Percentiles rank a stretch among this genome's conserved stretches.
Evolutionary conservation across 2,888 invertebrate genomes (phyloP).

Genomic region (Pilophorus perplexus): DNA sequence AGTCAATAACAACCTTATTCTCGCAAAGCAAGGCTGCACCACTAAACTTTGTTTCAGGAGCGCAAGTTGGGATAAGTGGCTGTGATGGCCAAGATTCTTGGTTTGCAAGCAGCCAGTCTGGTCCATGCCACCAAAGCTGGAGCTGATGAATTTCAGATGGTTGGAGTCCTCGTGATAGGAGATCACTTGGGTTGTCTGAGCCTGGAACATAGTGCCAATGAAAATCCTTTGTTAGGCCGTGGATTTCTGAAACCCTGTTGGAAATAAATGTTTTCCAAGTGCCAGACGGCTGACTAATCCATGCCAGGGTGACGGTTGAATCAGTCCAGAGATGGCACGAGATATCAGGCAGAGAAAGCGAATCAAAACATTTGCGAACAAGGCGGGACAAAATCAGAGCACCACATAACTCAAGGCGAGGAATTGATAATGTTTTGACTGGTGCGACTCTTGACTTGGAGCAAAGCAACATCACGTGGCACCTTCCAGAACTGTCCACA

Average conservation of each 20-base stretch:
- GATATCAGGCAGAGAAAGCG: neutral
- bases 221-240: neutral
- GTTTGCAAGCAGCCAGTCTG: neutral
- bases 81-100: conserved; percentile 9
- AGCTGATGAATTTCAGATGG: neutral
- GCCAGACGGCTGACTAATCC: conserved; percentile 9
- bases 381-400: neutral
- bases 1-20: neutral
- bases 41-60: neutral
- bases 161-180: neutral
- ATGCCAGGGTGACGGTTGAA: conserved; percentile 24
- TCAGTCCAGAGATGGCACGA: conserved; percentile 31
- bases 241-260: conserved; percentile 31
- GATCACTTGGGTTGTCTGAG: conserved; percentile 21
- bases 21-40: neutral
- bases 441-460: conserved; percentile 36
- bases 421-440: conserved; percentile 3
- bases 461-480: neutral
- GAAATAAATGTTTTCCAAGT: conserved; percentile 32
- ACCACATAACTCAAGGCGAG: conserved; percentile 27
- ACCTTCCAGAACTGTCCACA: neutral
- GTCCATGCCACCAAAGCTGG: conserved; percentile 30
- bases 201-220: conserved; percentile 18
- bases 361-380: neutral
- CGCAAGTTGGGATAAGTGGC: neutral